Evolutionary conservation across 2,888 invertebrate genomes (phyloP), one percentile per base, ranked within the genome.

Genomic region (Leistus spinibarbis): DNA sequence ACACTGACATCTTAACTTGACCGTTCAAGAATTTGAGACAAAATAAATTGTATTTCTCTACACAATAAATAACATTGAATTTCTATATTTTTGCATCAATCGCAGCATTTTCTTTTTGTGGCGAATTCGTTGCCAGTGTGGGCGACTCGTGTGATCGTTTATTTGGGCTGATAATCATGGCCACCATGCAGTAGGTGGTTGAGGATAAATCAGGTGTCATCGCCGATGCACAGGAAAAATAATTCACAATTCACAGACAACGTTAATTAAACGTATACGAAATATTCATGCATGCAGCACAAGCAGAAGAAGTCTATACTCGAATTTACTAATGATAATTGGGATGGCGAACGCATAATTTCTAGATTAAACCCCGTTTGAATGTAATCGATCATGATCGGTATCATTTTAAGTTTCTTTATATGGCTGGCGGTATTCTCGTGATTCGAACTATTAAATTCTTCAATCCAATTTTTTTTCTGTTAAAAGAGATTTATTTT

Each of bases 301-400:
- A n/a, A n/a, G n/a, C n/a, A n/a, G n/a, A n/a, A n/a, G n/a, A n/a
- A n/a, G n/a, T n/a, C n/a, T n/a, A n/a, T n/a, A n/a, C n/a, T n/a
- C n/a, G n/a, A n/a, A n/a, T 65, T 65, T 65, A 56, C 72, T 72
- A 72, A 72, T 72, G 72, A 72, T 72, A 65, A 72, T 72, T 72
- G 72, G 64, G 63, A n/a, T 66, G 56, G n/a, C n/a, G 40, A 56
- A 54, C 57, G 72, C 64, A 72, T 72, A 72, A 72, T 72, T 66
- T 65, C 24, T 27, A 65, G 54, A 72, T 72, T 72, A 72, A 72
- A 54, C 65, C 57, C 56, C 17, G 57, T 3, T 40, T 40, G 0
- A 7, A 7, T 10, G 0, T 40, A 3, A 40, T 40, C 40, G 40
- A 40, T 40, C 40, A 40, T 40, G 40, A 40, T 40, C 40, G 40